phyloP scores from a whole-genome alignment of 2,113 vertebrate genomes.

The Hemicordylus capensis region DNA sequence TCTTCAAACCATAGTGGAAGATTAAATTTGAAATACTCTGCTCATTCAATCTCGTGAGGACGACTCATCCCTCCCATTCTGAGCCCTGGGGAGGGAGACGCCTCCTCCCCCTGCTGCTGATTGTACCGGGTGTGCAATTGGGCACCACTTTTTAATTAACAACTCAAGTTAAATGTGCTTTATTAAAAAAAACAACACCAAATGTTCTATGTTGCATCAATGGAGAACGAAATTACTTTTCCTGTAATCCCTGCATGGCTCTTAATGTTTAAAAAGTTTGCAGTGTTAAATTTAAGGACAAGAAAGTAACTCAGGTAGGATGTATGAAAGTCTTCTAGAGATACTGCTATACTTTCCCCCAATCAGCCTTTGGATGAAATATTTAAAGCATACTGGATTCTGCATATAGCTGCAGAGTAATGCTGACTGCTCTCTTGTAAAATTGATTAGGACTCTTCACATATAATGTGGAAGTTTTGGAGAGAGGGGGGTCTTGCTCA shows the following conservation, averaged over 20 bases:
- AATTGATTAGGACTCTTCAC: too few species aligned
- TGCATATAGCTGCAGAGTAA: neutral
- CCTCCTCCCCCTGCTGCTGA: neutral
- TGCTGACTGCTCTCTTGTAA: neutral
- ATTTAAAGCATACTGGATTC: neutral
- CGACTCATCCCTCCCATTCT: too few species aligned
- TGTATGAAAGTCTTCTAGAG: neutral
- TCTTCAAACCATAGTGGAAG: neutral
- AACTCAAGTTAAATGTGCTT: neutral
- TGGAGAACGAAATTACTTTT: neutral
- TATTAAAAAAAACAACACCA: neutral
- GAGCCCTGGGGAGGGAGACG: neutral
- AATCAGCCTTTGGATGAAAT: neutral
- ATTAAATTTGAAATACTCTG: neutral
- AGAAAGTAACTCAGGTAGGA: neutral
- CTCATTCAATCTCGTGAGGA: neutral
- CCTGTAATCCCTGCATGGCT: neutral
- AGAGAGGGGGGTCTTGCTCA: too few species aligned
- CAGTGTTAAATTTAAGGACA: slow-evolving; percentile 2
- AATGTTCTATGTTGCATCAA: neutral
- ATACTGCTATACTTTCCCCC: neutral
- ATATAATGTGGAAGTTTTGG: too few species aligned
- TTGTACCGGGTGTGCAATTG: neutral
- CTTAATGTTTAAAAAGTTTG: neutral
- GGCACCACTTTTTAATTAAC: neutral